Evolutionary conservation across 2,113 vertebrate genomes (phyloP).

Genomic region (Centropristis striata): DNA sequence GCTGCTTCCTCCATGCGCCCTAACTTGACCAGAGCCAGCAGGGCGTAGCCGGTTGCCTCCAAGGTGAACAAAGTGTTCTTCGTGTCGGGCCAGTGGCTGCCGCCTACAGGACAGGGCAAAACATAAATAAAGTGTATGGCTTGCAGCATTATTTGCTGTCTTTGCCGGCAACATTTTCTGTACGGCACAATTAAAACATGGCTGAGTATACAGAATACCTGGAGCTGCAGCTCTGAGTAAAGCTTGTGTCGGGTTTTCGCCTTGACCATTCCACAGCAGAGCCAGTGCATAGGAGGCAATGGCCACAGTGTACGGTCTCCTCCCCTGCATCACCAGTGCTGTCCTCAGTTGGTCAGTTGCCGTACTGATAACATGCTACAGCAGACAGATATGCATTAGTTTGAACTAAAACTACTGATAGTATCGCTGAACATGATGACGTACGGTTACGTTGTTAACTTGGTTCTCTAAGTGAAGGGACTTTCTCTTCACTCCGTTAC

Average conservation of each 20-base stretch:
- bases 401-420: background rate
- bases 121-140: background rate
- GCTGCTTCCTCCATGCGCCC: constrained; percentile 65
- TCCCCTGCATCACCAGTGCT: constrained; percentile 52
- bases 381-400: background rate
- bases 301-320: constrained; percentile 89
- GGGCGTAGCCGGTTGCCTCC: constrained; percentile 85
- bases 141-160: background rate
- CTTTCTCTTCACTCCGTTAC: too few species aligned
- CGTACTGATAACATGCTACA: constrained; percentile 30
- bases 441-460: too few species aligned
- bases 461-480: too few species aligned
- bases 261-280: constrained; percentile 22
- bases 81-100: constrained; percentile 76
- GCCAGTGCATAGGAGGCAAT: constrained; percentile 89
- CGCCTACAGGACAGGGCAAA: constrained; percentile 27
- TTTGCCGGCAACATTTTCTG: background rate
- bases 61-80: constrained; percentile 70
- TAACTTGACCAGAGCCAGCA: constrained; percentile 81
- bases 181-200: background rate
- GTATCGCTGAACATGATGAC: too few species aligned
- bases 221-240: constrained; percentile 53
- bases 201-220: constrained; percentile 61
- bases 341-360: constrained; percentile 73
- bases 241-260: background rate